These are phyloP conservation scores for Scaptomyza graminum DNA, from an alignment of 1,140 invertebrate genomes.

Conservation along the genomic window DNA sequence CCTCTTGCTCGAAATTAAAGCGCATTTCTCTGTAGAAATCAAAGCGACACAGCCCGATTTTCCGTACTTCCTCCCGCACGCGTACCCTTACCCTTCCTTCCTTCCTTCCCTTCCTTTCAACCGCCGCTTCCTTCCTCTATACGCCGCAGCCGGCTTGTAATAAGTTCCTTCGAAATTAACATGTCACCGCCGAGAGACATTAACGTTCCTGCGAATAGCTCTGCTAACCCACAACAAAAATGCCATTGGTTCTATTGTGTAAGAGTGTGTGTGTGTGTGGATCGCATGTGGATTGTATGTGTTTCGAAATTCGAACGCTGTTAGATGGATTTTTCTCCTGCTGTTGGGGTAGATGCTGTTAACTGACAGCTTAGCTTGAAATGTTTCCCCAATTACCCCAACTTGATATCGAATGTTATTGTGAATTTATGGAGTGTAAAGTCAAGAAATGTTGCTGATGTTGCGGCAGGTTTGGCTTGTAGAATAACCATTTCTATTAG, in stretches of 20 bases:
- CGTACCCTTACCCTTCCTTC: background rate
- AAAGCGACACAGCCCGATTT: constrained; percentile 43
- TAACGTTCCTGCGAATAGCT: constrained; percentile 46
- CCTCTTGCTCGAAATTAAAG: constrained; percentile 68
- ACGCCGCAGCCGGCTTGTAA: constrained; percentile 51
- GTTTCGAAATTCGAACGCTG: background rate
- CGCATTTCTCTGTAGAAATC: constrained; percentile 56
- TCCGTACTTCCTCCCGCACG: background rate
- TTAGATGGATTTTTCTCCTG: background rate
- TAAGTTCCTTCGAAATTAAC: constrained; percentile 77
- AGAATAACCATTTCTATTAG: no score
- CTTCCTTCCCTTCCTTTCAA: constrained; percentile 5
- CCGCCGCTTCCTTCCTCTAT: constrained; percentile 1
- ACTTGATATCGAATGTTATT: constrained; percentile 2
- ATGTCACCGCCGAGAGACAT: constrained; percentile 77
- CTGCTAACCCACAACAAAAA: background rate
- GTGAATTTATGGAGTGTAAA: background rate
- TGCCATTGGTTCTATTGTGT: background rate
- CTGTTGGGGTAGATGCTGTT: background rate
- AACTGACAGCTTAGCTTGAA: background rate
- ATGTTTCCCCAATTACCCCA: background rate
- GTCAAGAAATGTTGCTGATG: no score
- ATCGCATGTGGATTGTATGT: constrained; percentile 20
- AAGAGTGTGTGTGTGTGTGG: constrained; percentile 9
- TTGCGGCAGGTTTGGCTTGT: no score